Percentiles rank a stretch among this genome's conserved stretches.
phyloP scores from a whole-genome alignment of 2,113 vertebrate species.

The Cryptotis parvus region DNA sequence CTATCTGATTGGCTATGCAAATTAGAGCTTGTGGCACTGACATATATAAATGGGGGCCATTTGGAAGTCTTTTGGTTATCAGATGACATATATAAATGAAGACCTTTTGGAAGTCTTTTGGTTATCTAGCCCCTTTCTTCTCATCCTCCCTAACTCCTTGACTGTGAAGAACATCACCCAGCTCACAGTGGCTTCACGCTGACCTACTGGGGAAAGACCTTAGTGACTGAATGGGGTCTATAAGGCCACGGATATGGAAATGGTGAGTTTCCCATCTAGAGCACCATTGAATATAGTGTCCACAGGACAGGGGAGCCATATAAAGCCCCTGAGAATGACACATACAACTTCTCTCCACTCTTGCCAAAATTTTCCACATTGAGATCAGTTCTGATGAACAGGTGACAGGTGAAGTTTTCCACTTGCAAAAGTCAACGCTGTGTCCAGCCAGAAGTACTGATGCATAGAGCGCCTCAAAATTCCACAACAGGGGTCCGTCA shows the following conservation, averaged over 20 bases:
- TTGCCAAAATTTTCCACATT: slow-evolving; percentile 95
- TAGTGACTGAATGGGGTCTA: slow-evolving; percentile 85
- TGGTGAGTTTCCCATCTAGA: slow-evolving; percentile 94
- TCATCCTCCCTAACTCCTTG: neutral
- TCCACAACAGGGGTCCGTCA: slow-evolving; percentile 96
- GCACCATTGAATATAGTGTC: slow-evolving; percentile 97
- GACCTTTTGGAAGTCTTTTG: no score
- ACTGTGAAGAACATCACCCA: slow-evolving; percentile 78
- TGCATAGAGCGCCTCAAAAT: slow-evolving; percentile 97
- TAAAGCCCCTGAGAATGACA: slow-evolving; percentile 96
- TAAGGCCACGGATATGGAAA: slow-evolving; percentile 95
- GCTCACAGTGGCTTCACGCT: slow-evolving; percentile 73
- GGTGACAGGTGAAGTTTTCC: slow-evolving; percentile 97
- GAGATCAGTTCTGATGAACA: slow-evolving; percentile 97
- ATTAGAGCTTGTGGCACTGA: no score
- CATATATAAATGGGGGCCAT: no score
- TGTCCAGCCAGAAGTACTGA: slow-evolving; percentile 98
- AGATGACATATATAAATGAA: no score
- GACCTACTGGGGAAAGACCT: slow-evolving; percentile 77
- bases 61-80: no score
- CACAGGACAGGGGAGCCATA: slow-evolving; percentile 98
- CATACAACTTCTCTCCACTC: slow-evolving; percentile 98
- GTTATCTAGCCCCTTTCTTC: no score
- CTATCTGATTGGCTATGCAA: no score
- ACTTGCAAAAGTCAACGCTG: slow-evolving; percentile 97